Conservation (phyloP, 2,888 invertebrate genomes). For the Temnothorax rugatulus region DNA sequence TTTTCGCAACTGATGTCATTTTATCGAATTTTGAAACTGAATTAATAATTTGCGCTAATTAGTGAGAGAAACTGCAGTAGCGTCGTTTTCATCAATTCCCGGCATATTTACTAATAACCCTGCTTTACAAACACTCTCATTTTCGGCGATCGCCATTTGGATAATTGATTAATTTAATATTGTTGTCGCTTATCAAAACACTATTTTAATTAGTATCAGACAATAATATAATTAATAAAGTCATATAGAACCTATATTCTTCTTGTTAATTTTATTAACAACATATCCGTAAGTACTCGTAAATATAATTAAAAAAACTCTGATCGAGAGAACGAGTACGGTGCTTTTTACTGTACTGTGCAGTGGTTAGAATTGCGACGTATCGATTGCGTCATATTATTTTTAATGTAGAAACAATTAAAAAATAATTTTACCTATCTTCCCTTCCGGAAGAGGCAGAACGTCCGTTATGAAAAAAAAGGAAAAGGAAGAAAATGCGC, state of each 20-base stretch:
- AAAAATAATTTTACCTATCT: not conserved
- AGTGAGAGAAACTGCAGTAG: constrained; percentile 3
- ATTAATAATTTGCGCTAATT: constrained; percentile 52
- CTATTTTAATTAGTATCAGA: not conserved
- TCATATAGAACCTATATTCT: not conserved
- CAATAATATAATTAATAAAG: constrained; percentile 17
- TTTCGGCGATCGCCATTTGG: constrained; percentile 12
- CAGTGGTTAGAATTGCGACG: not conserved
- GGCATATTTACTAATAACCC: constrained; percentile 25
- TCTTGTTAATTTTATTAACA: not conserved
- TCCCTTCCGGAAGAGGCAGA: not conserved
- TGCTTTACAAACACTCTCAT: constrained; percentile 28
- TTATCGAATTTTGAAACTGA: constrained; percentile 51
- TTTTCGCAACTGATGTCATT: constrained; percentile 47
- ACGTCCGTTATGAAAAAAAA: constrained; percentile 3
- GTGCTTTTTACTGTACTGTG: not conserved
- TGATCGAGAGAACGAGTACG: not conserved
- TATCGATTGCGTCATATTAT: not conserved
- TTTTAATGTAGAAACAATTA: constrained; percentile 9
- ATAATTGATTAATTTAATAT: constrained; percentile 35
- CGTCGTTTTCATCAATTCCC: constrained; percentile 10
- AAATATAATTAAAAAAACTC: not conserved
- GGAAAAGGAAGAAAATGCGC: constrained; percentile 22
- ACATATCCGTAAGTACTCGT: not conserved
- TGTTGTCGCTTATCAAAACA: not conserved